Conservation (phyloP, 2,888 invertebrate genomes). For the Melanostoma mellinum region DNA sequence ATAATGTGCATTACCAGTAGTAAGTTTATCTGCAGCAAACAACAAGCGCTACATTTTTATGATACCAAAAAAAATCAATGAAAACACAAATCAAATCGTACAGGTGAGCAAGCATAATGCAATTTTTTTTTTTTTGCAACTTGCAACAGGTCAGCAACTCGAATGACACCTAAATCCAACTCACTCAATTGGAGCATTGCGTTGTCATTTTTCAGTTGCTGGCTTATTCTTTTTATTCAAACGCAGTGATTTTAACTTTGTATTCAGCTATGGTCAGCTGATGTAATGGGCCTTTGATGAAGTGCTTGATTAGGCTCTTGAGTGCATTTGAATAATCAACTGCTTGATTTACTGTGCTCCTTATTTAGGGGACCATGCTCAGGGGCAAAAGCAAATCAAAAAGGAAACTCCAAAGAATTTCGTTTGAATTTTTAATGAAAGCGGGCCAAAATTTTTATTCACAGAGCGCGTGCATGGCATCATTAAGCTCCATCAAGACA, state of each 20-base stretch:
- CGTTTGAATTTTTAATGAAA: constrained; percentile 65
- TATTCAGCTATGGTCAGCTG: constrained; percentile 59
- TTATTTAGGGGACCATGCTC: constrained; percentile 50
- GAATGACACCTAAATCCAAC: neutral
- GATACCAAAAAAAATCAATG: constrained; percentile 3
- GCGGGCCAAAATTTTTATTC: constrained; percentile 56
- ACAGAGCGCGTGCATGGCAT: constrained; percentile 46
- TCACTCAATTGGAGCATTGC: neutral
- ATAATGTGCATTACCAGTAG: constrained; percentile 56
- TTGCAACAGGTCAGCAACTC: constrained; percentile 5
- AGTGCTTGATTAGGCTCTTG: constrained; percentile 63
- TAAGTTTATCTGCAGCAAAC: constrained; percentile 50
- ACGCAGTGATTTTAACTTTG: constrained; percentile 22
- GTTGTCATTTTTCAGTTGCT: neutral
- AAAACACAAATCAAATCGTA: constrained; percentile 8
- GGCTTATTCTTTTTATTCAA: constrained; percentile 5
- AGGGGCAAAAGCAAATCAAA: constrained; percentile 41
- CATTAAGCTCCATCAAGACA: constrained; percentile 39
- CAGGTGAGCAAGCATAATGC: constrained; percentile 13
- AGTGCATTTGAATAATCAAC: constrained; percentile 60
- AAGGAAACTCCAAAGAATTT: constrained; percentile 60
- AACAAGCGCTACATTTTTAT: constrained; percentile 37
- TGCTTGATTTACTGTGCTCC: constrained; percentile 53
- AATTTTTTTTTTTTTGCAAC: constrained; percentile 13
- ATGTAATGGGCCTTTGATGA: constrained; percentile 68